A percentile compares a stretch with the other conserved stretches of the same genome.
Conservation (phyloP, 2,797 vertebrate genomes). For the Chelon auratus region DNA sequence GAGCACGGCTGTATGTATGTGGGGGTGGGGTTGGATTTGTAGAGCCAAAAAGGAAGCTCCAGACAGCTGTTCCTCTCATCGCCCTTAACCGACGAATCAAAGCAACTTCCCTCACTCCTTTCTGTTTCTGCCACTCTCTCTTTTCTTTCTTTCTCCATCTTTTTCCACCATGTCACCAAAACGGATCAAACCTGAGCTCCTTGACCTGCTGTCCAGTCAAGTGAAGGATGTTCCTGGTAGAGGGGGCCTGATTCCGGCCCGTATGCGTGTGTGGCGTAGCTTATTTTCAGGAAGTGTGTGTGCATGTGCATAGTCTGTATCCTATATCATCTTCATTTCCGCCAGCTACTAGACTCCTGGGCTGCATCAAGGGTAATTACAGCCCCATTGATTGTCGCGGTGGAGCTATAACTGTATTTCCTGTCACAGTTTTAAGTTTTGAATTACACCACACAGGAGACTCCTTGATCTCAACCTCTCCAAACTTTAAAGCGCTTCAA, state of each 20-base stretch:
- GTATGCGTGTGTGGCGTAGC: conserved; percentile 1
- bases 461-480: conserved; percentile 22
- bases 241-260: neutral
- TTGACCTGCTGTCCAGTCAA: conserved; percentile 47
- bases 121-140: conserved; percentile 29
- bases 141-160: conserved; percentile 25
- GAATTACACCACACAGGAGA: conserved; percentile 58
- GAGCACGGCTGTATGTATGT: conserved; percentile 16
- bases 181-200: conserved; percentile 35
- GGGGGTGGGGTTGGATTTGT: conserved; percentile 19
- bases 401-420: conserved; percentile 58
- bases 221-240: conserved; percentile 39
- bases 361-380: conserved; percentile 64
- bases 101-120: conserved; percentile 35
- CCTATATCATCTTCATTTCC: conserved; percentile 39
- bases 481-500: conserved; percentile 38
- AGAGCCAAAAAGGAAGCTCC: conserved; percentile 72
- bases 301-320: conserved; percentile 27
- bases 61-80: conserved; percentile 79
- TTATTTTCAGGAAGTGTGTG: conserved; percentile 37
- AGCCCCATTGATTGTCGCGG: conserved; percentile 63
- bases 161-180: conserved; percentile 43
- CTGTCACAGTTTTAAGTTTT: conserved; percentile 59
- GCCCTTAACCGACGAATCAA: conserved; percentile 50
- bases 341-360: conserved; percentile 30